phyloP scores from a whole-genome alignment of 2,888 invertebrate genomes.

The Limnephilus lunatus region DNA sequence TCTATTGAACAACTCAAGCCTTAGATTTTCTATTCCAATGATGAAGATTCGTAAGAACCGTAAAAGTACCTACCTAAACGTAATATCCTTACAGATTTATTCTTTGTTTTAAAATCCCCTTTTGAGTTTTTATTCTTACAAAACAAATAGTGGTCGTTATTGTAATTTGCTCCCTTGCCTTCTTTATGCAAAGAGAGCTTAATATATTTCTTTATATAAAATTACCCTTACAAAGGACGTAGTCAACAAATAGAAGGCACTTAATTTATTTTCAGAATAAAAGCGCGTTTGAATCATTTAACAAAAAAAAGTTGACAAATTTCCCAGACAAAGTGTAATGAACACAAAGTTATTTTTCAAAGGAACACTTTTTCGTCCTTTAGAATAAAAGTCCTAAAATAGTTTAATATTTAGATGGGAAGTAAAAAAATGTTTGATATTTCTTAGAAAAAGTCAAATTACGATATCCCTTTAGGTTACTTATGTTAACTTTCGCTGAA shows the following conservation, averaged over 20 bases:
- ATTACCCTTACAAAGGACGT: slow-evolving; percentile 2
- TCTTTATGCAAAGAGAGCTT: slow-evolving; percentile 14
- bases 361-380: neutral
- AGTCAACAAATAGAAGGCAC: neutral
- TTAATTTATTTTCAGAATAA: neutral
- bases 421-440: neutral
- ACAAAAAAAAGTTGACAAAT: neutral
- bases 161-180: slow-evolving; percentile 23
- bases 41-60: neutral
- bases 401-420: neutral
- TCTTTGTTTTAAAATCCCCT: neutral
- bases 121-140: neutral
- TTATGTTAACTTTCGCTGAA: neutral
- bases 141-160: slow-evolving; percentile 17
- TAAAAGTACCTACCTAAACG: neutral
- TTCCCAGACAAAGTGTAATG: neutral
- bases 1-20: too few relatives aligned
- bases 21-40: neutral
- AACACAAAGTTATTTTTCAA: neutral
- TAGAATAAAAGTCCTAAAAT: neutral
- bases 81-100: neutral
- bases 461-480: neutral
- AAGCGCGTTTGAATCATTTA: neutral
- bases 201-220: neutral
- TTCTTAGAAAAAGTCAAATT: neutral